Evolutionary conservation across 2,888 invertebrate species (phyloP), one percentile per base, ranked within the genome.

Genomic region (Xanthorhoe spadicearia): DNA sequence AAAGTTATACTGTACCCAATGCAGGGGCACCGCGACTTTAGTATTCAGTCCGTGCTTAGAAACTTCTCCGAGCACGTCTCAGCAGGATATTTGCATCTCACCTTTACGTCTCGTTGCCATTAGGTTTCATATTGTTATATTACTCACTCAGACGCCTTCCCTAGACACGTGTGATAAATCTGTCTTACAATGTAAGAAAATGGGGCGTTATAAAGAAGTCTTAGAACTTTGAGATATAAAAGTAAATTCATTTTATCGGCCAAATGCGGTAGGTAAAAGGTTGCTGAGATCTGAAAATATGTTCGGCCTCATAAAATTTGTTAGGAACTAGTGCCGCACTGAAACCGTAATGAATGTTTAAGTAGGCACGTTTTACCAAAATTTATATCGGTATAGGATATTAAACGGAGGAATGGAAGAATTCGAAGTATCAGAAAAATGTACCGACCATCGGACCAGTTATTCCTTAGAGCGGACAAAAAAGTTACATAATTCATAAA

Each of bases 21-120:
- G 81, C 82, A 84, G 74, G 77, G 75, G 70, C 66, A 74, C 71
- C 72, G 74, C 73, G 80, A 50, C 57, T 84, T 89, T 83, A 75
- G 82, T 88, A 89, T 89, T 89, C 89, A 82, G 75, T 79, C 76
- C 87, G 81, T 79, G 85, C 82, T 77, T 75, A 75, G 77, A 81
- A 88, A 87, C 79, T 86, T 86, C 81, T 77, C 80, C 80, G 74
- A 81, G 82, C 89, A 88, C 89, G 88, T 88, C 78, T 82, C 82
- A 75, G 79, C 82, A 79, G 83, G 84, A 83, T 87, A 88, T 89
- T 88, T 89, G 87, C 88, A 87, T 89, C 85, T 77, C 81, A 88
- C 86, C 88, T 88, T 84, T 81, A 83, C 81, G 78, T 83, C 83
- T 83, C 80, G 80, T 74, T 74, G 74, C 81, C 82, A 84, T 86